Evolutionary conservation across 64 coral and sea anemone genomes (phyloP), one percentile per base, ranked within the genome.

Genomic region (Actinia equina): DNA sequence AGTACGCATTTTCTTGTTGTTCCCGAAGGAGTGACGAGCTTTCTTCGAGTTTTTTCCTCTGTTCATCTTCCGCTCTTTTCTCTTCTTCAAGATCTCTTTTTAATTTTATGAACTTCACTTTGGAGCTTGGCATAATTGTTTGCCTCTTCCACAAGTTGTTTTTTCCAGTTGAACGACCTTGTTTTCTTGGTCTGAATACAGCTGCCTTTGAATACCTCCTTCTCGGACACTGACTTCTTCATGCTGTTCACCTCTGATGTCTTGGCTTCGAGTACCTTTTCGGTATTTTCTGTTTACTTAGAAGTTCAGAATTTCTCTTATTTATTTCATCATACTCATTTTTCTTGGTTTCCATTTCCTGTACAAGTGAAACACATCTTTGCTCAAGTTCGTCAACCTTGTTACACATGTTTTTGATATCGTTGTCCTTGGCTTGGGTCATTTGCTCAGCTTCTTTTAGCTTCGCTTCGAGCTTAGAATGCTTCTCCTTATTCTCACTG

Each of bases 231-330:
- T 52, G 69, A 88, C 87, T 71, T 64, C 82, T 89, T 92, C 26
- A 95, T 14, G 76, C 89, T 77, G 37, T 71, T 77, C 52, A 92
- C 78, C 49, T 95, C 88, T 49, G 79, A 84, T n/a, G 89, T 84
- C 87, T 43, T 92, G 61, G 87, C 43, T 78, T 95, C 90, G 57
- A 93, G 44, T 44, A 87, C 54, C 58, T 88, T 71, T 65, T 87
- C 80, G 44, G 86, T 95, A 14, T 74, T 86, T 95, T 92, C 78
- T 81, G 49, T 52, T 52, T 81, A 23, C 26, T 81, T 14, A 17
- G 44, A 81, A 81, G 78, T 19, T 81, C 49, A 46, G 78, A 81
- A 19, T 49, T 81, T 6, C 16, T 81, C 44, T 8, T 81, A 1
- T 15, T 52, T 17, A 37, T 8, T 52, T 52, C 78, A 19, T 81